Conservation (phyloP, 2,113 vertebrate species). For the Ictalurus furcatus region DNA sequence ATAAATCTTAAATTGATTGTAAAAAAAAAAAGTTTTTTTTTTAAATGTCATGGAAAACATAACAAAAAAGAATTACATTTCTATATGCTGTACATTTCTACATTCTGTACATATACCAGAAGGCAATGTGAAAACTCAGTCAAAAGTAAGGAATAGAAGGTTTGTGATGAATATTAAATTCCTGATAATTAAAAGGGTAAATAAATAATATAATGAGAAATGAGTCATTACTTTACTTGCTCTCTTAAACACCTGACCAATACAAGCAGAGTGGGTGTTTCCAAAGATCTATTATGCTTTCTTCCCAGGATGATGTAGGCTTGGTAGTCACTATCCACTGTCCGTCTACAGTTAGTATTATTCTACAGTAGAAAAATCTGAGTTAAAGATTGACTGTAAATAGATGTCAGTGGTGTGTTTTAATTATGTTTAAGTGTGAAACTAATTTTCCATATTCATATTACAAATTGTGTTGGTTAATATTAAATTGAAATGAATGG, state of each 20-base stretch:
- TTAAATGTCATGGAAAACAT: not conserved
- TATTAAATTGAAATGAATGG: not conserved
- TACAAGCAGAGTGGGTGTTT: not conserved
- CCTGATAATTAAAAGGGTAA: not conserved
- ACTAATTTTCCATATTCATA: not conserved
- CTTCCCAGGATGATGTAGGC: not conserved
- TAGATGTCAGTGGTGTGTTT: not conserved
- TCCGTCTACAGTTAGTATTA: not conserved
- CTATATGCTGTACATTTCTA: not conserved
- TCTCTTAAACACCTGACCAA: not conserved
- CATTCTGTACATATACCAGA: not conserved
- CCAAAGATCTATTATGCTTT: not conserved
- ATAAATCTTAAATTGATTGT: not conserved
- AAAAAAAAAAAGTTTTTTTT: no score
- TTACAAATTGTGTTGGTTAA: not conserved
- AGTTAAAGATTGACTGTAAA: not conserved
- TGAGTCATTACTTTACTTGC: not conserved
- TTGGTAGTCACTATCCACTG: not conserved
- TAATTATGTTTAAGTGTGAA: no score
- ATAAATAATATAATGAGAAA: not conserved
- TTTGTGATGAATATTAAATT: not conserved
- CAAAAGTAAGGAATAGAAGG: not conserved
- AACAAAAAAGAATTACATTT: not conserved
- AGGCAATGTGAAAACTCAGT: not conserved
- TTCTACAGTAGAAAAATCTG: no score